phyloP scores from a whole-genome alignment of 2,113 vertebrate species.

The Felis chaus region DNA sequence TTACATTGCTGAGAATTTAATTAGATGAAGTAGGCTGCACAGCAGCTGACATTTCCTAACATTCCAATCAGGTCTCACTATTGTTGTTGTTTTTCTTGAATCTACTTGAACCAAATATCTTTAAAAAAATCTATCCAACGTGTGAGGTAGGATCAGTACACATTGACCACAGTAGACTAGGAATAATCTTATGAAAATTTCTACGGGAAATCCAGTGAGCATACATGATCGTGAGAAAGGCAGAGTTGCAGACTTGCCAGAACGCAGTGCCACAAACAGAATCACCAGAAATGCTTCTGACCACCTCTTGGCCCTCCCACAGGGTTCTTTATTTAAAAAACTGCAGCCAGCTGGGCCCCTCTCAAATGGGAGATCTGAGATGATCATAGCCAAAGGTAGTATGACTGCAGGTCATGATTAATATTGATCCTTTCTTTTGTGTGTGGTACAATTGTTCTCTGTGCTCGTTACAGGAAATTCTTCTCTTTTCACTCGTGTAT shows the following conservation, averaged over 20 bases:
- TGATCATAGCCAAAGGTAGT: not conserved
- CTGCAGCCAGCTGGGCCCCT: not conserved
- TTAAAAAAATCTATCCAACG: not conserved
- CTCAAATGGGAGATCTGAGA: slow-evolving; percentile 14
- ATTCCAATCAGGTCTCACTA: not conserved
- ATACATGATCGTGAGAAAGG: not conserved
- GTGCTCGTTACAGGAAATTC: not conserved
- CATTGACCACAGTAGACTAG: not conserved
- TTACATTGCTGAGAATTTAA: not conserved
- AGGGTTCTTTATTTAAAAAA: slow-evolving; percentile 23
- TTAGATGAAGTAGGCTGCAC: not conserved
- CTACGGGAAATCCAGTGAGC: not conserved
- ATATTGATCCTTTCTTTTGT: slow-evolving; percentile 35
- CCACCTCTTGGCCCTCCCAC: not conserved
- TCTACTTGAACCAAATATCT: not conserved
- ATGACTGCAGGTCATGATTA: slow-evolving; percentile 6
- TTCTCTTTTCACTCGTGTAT: not conserved
- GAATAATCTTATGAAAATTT: not conserved
- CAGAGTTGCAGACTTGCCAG: not conserved
- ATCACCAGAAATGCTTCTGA: not conserved
- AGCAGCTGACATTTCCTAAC: not conserved
- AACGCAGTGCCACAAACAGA: not conserved
- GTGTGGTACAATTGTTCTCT: not conserved
- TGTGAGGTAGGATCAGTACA: not conserved
- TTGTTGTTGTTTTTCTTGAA: not conserved